Conservation (phyloP, 2,888 invertebrate genomes). For the Meiosimyza platycephala region DNA sequence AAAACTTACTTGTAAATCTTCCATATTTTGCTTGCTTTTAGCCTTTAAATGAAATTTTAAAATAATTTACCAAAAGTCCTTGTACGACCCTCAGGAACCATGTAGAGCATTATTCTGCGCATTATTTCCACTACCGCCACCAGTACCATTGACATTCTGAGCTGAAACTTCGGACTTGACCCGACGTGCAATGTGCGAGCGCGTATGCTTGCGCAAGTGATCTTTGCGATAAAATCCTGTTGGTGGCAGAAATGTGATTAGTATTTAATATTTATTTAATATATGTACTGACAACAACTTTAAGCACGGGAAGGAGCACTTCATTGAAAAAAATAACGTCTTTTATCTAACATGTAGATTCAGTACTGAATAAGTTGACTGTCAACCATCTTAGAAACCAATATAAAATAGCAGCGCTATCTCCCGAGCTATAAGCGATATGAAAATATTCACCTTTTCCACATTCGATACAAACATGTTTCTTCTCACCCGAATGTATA, state of each 20-base stretch:
- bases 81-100: slow-evolving; percentile 69
- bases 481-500: slow-evolving; percentile 89
- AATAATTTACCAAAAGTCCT: slow-evolving; percentile 68
- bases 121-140: slow-evolving; percentile 59
- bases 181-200: slow-evolving; percentile 85
- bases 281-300: background rate
- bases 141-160: slow-evolving; percentile 68
- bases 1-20: slow-evolving; percentile 44
- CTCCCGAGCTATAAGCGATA: no score
- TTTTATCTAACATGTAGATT: background rate
- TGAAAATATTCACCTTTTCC: slow-evolving; percentile 75
- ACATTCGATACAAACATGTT: slow-evolving; percentile 88
- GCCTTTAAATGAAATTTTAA: slow-evolving; percentile 56
- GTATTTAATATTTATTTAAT: background rate
- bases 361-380: no score
- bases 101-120: slow-evolving; percentile 63
- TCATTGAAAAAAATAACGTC: background rate
- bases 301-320: background rate
- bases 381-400: background rate
- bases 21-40: slow-evolving; percentile 35
- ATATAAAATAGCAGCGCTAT: background rate
- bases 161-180: slow-evolving; percentile 87
- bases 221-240: slow-evolving; percentile 87
- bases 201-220: slow-evolving; percentile 85
- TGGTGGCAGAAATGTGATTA: slow-evolving; percentile 22